Evolutionary conservation across 64 coral and sea anemone genomes (phyloP), one percentile per base, ranked within the genome.

Genomic region (Montipora capricornis): DNA sequence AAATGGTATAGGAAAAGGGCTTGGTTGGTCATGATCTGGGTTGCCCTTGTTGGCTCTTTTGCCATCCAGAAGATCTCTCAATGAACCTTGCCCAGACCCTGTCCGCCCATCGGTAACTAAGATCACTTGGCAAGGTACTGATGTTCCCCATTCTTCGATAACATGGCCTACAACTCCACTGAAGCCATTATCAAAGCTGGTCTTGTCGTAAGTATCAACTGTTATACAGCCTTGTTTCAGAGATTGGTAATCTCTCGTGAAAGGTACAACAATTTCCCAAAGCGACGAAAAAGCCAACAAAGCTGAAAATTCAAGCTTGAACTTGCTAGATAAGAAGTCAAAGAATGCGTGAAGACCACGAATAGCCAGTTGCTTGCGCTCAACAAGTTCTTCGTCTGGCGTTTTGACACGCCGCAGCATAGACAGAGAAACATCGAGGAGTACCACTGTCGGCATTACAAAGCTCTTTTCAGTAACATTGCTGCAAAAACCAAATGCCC

Each of bases 101-200:
- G 88, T 81, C 19, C 92, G 94, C 46, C 98, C 98, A 77, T 99
- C 98, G 0, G 98, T 99, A 20, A 99, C 98, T 49, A 99, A 55
- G 13, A 99, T 91, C 47, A 96, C 92, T 79, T 99, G 98, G 50
- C 93, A 87, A 0, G 98, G 98, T 60, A 99, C 95, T 14, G 98
- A 99, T 6, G 95, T 93, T 0, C 98, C 98, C 98, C 98, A 99
- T 73, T 99, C 98, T 64, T 99, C 95, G 17, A 99, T 90, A n/a
- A 99, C 98, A 59, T 96, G 95, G 22, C 89, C 94, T 2, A 95
- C 95, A 17, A 99, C 98, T 6, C 98, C 98, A 73, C 91, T 99
- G 11, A 99, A 82, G 10, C 95, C 98, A 89, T 99, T 99, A 16
- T 92, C 98, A 91, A 92, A 94, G 49, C 91, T 94, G 4, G 98